Conservation (phyloP, 2,113 vertebrate genomes). For the Uropsilus gracilis region DNA sequence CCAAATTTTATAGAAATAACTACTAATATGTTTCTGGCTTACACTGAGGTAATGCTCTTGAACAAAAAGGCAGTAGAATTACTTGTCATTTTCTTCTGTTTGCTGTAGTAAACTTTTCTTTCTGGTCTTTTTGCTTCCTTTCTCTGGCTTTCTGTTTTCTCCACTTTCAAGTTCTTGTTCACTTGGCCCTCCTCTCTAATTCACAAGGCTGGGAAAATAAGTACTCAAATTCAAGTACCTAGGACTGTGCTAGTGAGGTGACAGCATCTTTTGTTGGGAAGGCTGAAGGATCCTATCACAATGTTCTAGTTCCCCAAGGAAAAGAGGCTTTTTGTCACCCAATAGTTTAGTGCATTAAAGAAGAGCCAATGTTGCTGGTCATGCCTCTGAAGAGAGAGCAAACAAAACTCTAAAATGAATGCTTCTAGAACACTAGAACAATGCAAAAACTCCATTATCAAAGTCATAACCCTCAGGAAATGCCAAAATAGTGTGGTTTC, state of each 20-base stretch:
- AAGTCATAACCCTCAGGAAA: constrained; percentile 58
- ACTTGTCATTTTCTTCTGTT: background rate
- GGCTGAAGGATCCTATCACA: constrained; percentile 10
- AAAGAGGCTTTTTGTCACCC: background rate
- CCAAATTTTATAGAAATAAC: constrained; percentile 1
- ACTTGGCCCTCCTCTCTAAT: background rate
- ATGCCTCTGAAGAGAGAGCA: constrained; percentile 38
- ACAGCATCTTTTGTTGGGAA: background rate
- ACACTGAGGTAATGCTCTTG: background rate
- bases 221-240: background rate
- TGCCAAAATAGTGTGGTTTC: constrained; percentile 51
- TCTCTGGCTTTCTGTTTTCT: background rate
- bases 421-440: constrained; percentile 38
- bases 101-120: background rate
- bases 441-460: constrained; percentile 44
- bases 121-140: background rate
- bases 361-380: background rate
- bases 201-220: background rate
- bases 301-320: background rate
- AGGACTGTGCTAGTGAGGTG: background rate
- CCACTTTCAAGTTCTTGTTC: background rate
- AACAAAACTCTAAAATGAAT: constrained; percentile 57
- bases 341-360: constrained; percentile 33
- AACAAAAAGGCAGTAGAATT: background rate
- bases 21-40: background rate